phyloP scores from a whole-genome alignment of 2,797 vertebrate genomes.

The Merluccius polli region DNA sequence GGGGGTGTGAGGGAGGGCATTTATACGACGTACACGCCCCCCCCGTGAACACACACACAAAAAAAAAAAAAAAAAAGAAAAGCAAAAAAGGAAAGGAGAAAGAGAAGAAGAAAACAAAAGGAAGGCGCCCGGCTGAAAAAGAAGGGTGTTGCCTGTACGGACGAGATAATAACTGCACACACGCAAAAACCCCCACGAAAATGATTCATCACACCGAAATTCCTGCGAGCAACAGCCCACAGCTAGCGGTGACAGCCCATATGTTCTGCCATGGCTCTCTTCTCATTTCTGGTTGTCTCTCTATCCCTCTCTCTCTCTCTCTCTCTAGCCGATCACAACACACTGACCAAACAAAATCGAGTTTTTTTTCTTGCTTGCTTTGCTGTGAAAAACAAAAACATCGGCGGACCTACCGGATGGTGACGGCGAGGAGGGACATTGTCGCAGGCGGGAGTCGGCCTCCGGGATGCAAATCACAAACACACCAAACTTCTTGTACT shows the following conservation, averaged over 20 bases:
- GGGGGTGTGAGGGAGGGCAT: background rate
- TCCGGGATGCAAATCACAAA: constrained; percentile 43
- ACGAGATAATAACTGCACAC: background rate
- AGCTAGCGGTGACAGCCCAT: background rate
- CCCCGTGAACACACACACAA: background rate
- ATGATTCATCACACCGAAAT: background rate
- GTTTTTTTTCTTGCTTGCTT: constrained; percentile 58
- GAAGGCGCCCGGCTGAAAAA: background rate
- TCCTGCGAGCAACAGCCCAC: background rate
- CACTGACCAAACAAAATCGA: constrained; percentile 44
- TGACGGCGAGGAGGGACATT: constrained; percentile 21
- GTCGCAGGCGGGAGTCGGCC: constrained; percentile 14
- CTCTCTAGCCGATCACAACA: background rate
- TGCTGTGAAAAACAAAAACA: constrained; percentile 26
- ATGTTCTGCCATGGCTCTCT: background rate
- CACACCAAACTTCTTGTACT: constrained; percentile 34
- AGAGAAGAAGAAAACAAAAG: background rate
- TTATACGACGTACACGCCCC: background rate
- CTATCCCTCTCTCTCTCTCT: background rate
- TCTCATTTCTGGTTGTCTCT: background rate
- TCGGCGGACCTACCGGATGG: constrained; percentile 27
- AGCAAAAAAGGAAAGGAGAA: background rate
- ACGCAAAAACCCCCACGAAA: background rate
- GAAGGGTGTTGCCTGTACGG: background rate
- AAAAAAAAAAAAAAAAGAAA: background rate